Percentiles rank a stretch among this genome's conserved stretches.
Evolutionary conservation across 2,888 invertebrate species (phyloP).

Genomic region (Apantesis nais): DNA sequence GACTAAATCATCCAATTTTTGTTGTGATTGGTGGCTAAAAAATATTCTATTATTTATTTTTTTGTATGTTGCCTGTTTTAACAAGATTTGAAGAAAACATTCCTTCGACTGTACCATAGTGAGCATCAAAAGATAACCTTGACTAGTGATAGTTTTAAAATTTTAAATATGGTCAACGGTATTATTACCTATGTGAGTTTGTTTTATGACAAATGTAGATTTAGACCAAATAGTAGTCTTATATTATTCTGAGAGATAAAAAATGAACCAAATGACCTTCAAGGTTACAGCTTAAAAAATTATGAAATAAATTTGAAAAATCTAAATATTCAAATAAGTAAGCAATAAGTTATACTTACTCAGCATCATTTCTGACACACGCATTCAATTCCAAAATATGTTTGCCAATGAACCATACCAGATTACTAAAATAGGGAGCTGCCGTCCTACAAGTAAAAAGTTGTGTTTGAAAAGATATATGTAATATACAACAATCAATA

Average conservation of each 20-base stretch:
- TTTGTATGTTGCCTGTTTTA: not conserved
- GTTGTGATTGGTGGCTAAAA: slow-evolving; percentile 95
- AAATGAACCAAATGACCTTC: not conserved
- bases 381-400: slow-evolving; percentile 97
- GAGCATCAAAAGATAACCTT: not conserved
- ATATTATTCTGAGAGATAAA: not conserved
- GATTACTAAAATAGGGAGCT: slow-evolving; percentile 98
- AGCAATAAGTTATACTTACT: slow-evolving; percentile 87
- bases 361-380: slow-evolving; percentile 97
- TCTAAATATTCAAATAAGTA: slow-evolving; percentile 4
- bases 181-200: not conserved
- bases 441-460: slow-evolving; percentile 89
- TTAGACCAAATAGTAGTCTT: not conserved
- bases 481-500: not conserved
- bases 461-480: not conserved
- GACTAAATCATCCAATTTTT: slow-evolving; percentile 95
- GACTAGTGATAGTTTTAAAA: not conserved
- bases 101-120: not conserved
- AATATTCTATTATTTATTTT: slow-evolving; percentile 22
- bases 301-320: not conserved
- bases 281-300: not conserved
- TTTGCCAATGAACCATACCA: slow-evolving; percentile 99
- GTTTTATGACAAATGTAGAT: not conserved
- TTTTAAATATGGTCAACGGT: not conserved
- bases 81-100: not conserved